These are phyloP conservation scores for Sesamia nonagrioides DNA, from an alignment of 1,140 invertebrate species.

Conservation along the genomic window DNA sequence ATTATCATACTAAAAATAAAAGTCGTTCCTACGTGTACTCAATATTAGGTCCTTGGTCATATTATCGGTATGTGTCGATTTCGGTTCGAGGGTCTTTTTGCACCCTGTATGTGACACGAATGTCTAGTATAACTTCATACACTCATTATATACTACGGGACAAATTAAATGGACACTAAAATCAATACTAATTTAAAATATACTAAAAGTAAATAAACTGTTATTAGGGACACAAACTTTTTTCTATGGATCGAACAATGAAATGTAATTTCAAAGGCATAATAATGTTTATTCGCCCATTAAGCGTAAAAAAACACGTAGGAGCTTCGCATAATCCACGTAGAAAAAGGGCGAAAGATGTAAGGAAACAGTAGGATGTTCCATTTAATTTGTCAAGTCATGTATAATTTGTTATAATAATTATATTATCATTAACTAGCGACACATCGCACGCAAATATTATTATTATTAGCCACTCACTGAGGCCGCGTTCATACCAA, in stretches of 20 bases:
- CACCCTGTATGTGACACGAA: constrained; percentile 1
- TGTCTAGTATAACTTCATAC: constrained; percentile 18
- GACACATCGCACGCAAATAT: constrained; percentile 28
- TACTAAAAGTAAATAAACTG: not conserved
- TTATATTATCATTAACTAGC: constrained; percentile 8
- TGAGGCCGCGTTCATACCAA: no score
- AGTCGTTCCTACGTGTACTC: no score
- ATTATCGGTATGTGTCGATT: not conserved
- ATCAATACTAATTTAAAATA: not conserved
- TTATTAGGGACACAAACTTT: not conserved
- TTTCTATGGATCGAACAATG: no score
- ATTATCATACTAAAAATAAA: not conserved
- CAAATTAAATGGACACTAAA: constrained; percentile 21
- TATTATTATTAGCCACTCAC: constrained; percentile 11
- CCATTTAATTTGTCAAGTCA: not conserved
- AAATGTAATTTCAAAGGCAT: no score
- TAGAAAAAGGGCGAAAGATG: not conserved
- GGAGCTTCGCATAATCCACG: not conserved
- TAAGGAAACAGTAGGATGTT: not conserved
- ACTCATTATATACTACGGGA: constrained; percentile 18
- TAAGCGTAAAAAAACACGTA: not conserved
- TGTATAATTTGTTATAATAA: not conserved
- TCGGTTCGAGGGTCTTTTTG: not conserved
- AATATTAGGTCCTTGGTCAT: no score
- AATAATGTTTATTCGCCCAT: no score